Conservation (phyloP, 64 coral and sea anemone genomes). For the Porites lutea region DNA sequence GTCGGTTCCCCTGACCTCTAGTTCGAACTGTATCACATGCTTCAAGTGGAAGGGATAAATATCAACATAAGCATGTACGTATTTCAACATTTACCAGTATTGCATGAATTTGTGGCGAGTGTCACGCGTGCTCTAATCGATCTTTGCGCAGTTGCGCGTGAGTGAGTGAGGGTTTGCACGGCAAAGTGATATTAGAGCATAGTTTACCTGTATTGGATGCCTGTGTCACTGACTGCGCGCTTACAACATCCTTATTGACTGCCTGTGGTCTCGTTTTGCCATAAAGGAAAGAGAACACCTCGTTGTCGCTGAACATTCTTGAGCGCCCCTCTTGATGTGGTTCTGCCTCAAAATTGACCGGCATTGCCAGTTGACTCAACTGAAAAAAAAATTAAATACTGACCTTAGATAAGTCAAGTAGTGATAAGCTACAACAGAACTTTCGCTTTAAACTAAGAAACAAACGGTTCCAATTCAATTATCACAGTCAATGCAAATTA, state of each 20-base stretch:
- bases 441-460: neutral
- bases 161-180: neutral
- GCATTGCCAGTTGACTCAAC: conserved; percentile 32
- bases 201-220: neutral
- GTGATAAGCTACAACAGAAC: neutral
- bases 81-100: too few relatives aligned
- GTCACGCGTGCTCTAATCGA: neutral
- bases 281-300: conserved; percentile 31
- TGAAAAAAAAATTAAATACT: neutral
- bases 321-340: neutral
- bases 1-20: too few relatives aligned
- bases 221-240: neutral
- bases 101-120: neutral
- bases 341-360: neutral
- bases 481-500: too few relatives aligned
- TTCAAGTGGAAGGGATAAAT: too few relatives aligned
- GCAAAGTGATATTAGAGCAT: neutral
- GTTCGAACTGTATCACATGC: too few relatives aligned
- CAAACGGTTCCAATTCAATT: neutral
- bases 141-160: conserved; percentile 7
- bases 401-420: neutral
- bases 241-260: neutral
- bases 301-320: conserved; percentile 7
- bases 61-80: too few relatives aligned
- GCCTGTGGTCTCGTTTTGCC: neutral